These are phyloP conservation scores for Wasmannia auropunctata DNA, from an alignment of 1,140 invertebrate species.

Conservation along the genomic window DNA sequence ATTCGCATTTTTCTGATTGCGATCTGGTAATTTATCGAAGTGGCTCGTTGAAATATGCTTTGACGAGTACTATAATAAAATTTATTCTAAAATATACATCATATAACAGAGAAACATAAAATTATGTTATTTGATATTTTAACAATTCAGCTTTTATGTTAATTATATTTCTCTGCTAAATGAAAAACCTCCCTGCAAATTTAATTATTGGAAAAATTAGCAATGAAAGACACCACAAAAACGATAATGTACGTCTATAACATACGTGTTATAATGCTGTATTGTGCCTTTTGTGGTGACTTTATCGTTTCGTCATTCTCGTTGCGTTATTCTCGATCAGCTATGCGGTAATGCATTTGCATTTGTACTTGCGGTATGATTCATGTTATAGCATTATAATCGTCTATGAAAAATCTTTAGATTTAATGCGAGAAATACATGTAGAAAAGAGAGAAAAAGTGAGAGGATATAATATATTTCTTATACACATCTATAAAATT, in stretches of 20 bases:
- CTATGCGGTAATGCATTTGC: neutral
- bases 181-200: neutral
- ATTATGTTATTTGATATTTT: neutral
- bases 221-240: neutral
- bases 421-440: neutral
- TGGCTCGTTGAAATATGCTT: neutral
- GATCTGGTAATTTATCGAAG: neutral
- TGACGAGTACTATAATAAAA: neutral
- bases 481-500: conserved; percentile 14
- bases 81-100: neutral
- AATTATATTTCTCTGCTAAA: neutral
- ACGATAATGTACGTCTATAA: neutral
- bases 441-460: neutral
- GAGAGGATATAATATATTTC: neutral
- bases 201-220: neutral
- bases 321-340: neutral
- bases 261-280: neutral
- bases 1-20: neutral
- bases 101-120: neutral
- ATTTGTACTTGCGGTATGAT: neutral
- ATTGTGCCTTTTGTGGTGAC: neutral
- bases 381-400: neutral
- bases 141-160: neutral
- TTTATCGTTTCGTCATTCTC: conserved; percentile 18
- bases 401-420: neutral